Conservation (phyloP, 1,140 invertebrate genomes). For the Aphelenchoides fujianensis region DNA sequence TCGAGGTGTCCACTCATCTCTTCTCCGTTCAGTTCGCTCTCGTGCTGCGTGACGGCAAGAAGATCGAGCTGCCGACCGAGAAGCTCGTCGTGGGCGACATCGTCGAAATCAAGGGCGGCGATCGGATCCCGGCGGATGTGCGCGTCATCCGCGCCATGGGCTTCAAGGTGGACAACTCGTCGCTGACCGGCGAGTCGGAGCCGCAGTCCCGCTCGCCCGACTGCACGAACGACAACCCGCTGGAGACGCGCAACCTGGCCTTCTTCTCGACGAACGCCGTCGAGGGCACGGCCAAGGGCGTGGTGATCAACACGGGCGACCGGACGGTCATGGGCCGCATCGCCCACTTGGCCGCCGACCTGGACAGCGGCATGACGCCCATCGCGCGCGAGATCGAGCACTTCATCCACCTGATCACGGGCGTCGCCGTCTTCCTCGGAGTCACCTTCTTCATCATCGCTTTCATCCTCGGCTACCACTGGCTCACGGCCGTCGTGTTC, state of each 20-base stretch:
- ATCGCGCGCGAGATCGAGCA: slow-evolving; percentile 64
- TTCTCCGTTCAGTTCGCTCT: slow-evolving; percentile 47
- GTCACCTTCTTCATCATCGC: slow-evolving; percentile 63
- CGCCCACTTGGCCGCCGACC: slow-evolving; percentile 65
- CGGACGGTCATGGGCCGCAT: slow-evolving; percentile 73
- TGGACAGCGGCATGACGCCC: slow-evolving; percentile 64
- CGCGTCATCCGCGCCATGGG: slow-evolving; percentile 71
- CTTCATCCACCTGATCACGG: slow-evolving; percentile 64
- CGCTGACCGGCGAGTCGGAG: slow-evolving; percentile 63
- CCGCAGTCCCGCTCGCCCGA: slow-evolving; percentile 63
- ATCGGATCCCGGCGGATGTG: slow-evolving; percentile 79
- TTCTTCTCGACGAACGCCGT: slow-evolving; percentile 66
- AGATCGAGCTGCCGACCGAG: slow-evolving; percentile 64
- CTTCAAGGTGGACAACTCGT: slow-evolving; percentile 69
- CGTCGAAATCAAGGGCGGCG: slow-evolving; percentile 76
- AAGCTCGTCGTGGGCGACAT: slow-evolving; percentile 77
- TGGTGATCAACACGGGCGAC: slow-evolving; percentile 94
- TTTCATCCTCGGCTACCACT: slow-evolving; percentile 63
- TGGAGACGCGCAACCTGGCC: slow-evolving; percentile 66
- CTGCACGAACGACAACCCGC: slow-evolving; percentile 65
- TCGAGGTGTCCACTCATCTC: slow-evolving; percentile 8
- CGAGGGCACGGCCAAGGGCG: slow-evolving; percentile 64
- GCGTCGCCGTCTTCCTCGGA: slow-evolving; percentile 63
- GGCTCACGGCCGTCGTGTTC: slow-evolving; percentile 63
- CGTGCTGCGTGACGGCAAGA: slow-evolving; percentile 60